These are phyloP conservation scores for Cephus sareptanus DNA, from an alignment of 2,888 invertebrate genomes.

Conservation along the genomic window DNA sequence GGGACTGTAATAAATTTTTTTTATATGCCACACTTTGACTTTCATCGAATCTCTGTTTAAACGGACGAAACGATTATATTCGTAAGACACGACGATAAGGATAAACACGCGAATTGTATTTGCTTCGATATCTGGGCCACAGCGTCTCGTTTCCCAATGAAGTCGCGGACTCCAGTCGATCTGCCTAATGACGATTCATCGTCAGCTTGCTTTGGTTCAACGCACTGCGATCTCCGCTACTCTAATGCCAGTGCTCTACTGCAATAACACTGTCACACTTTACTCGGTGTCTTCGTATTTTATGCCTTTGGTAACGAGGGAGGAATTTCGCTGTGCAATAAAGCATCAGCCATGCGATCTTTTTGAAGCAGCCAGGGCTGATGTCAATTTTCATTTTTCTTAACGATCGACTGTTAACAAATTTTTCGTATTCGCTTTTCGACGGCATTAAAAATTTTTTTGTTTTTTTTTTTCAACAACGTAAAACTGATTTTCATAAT, in stretches of 20 bases:
- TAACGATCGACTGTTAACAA: background rate
- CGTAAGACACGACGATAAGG: background rate
- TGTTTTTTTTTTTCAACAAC: too few species aligned
- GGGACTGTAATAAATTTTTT: background rate
- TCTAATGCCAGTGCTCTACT: background rate
- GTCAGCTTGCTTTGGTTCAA: constrained; percentile 43
- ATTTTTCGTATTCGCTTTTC: too few species aligned
- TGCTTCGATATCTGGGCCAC: constrained; percentile 48
- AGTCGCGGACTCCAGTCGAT: constrained; percentile 37
- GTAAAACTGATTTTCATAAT: too few species aligned
- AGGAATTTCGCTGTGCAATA: background rate
- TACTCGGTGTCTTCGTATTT: background rate
- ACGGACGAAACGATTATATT: background rate
- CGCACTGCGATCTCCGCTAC: constrained; percentile 30
- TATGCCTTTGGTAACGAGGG: constrained; percentile 4
- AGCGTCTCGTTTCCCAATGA: constrained; percentile 51
- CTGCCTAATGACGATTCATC: constrained; percentile 40
- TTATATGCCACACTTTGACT: background rate
- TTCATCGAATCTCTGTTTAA: background rate
- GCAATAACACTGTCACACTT: background rate
- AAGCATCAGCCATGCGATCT: background rate
- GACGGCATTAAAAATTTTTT: rapidly evolving
- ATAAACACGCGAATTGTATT: constrained; percentile 32
- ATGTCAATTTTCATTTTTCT: background rate
- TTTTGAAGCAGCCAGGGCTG: background rate